phyloP scores from a whole-genome alignment of 2,888 invertebrate genomes.

The Sarcophaga carnaria region DNA sequence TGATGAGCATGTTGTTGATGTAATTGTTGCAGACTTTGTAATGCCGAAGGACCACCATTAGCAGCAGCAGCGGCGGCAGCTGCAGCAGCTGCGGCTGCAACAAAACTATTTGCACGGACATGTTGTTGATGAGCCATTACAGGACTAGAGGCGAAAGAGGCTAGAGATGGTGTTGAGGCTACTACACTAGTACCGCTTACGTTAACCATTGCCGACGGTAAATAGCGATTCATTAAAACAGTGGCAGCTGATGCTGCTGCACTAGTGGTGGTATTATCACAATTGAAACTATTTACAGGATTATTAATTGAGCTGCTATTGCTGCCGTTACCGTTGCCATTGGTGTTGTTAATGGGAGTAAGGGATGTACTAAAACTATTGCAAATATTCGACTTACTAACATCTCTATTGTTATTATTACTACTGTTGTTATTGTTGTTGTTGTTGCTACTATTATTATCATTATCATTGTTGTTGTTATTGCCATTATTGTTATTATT shows the following conservation, averaged over 20 bases:
- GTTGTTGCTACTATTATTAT: constrained; percentile 64
- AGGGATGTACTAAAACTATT: constrained; percentile 50
- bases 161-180: constrained; percentile 64
- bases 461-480: constrained; percentile 70
- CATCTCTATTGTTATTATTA: constrained; percentile 70
- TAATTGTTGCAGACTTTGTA: constrained; percentile 81
- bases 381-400: constrained; percentile 67
- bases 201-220: constrained; percentile 72
- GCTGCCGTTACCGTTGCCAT: background rate
- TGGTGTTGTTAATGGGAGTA: constrained; percentile 65
- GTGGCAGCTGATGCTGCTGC: constrained; percentile 69
- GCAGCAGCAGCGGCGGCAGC: constrained; percentile 75
- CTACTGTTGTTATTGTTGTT: constrained; percentile 59
- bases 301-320: constrained; percentile 62
- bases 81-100: constrained; percentile 75
- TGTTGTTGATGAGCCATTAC: constrained; percentile 69
- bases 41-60: constrained; percentile 77
- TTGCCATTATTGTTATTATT: constrained; percentile 62
- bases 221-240: constrained; percentile 74
- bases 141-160: constrained; percentile 66
- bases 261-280: constrained; percentile 78
- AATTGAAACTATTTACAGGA: constrained; percentile 79
- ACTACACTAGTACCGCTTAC: constrained; percentile 59
- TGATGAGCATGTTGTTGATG: constrained; percentile 81
- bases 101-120: constrained; percentile 74